These are phyloP conservation scores for Chrysomela aeneicollis DNA, from an alignment of 2,888 invertebrate species.

Conservation along the genomic window DNA sequence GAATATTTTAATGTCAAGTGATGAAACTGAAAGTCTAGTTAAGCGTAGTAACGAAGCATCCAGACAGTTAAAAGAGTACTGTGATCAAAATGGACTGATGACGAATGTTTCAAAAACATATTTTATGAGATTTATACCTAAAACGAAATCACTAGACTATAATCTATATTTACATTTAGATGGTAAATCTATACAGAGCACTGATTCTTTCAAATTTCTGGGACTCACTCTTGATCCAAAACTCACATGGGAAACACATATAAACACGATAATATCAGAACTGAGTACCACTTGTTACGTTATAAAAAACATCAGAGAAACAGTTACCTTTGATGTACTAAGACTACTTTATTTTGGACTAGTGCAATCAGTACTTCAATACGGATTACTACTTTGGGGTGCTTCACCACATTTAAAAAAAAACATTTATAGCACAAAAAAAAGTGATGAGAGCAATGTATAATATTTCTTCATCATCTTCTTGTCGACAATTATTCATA, in stretches of 20 bases:
- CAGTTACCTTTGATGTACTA: conserved; percentile 11
- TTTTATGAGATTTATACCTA: conserved; percentile 13
- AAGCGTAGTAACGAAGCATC: conserved; percentile 1
- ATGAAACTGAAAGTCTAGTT: conserved; percentile 4
- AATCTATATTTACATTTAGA: conserved; percentile 7
- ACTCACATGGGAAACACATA: conserved; percentile 9
- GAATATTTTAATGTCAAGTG: background rate
- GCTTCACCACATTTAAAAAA: conserved; percentile 4
- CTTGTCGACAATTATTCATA: no score
- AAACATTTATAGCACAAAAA: background rate
- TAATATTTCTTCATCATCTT: background rate
- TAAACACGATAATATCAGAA: background rate
- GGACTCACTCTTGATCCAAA: conserved; percentile 4
- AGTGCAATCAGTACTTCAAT: conserved; percentile 13
- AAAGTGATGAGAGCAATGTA: conserved; percentile 10
- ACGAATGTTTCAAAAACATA: conserved; percentile 9
- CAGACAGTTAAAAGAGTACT: conserved; percentile 5
- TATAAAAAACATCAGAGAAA: conserved; percentile 12
- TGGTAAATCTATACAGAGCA: conserved; percentile 9
- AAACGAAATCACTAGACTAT: conserved; percentile 11
- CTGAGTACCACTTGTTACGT: conserved; percentile 1
- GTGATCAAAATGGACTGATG: conserved; percentile 3
- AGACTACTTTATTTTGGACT: conserved; percentile 14
- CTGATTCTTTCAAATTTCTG: background rate
- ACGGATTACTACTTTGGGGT: background rate